Evolutionary conservation across 2,113 vertebrate genomes (phyloP).

Genomic region (Mastomys natalensis): DNA sequence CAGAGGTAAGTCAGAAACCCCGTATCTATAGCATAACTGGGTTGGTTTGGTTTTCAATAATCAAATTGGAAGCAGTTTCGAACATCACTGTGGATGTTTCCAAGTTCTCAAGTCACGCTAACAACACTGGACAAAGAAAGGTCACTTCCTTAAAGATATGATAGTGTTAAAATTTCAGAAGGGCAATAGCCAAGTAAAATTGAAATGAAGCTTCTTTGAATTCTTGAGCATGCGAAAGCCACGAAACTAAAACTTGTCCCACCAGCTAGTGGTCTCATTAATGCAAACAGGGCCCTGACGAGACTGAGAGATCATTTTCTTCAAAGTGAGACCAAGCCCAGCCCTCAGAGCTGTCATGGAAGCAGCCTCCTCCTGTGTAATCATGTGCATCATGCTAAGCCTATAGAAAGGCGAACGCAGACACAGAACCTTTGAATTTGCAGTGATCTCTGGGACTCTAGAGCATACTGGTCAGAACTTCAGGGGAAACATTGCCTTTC

Average conservation of each 20-base stretch:
- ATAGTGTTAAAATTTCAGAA: constrained; percentile 32
- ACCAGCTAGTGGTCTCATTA: constrained; percentile 38
- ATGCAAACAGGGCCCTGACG: rapidly evolving
- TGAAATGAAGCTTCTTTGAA: constrained; percentile 54
- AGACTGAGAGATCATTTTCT: neutral
- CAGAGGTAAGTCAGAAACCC: neutral
- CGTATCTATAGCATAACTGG: neutral
- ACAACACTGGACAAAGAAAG: neutral
- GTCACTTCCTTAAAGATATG: neutral
- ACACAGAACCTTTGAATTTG: constrained; percentile 63
- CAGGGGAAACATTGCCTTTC: constrained; percentile 31
- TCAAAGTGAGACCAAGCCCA: neutral
- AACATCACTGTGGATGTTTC: neutral
- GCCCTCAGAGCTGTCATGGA: neutral
- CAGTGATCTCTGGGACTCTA: constrained; percentile 65
- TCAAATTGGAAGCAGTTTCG: constrained; percentile 1
- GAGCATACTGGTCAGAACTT: constrained; percentile 18
- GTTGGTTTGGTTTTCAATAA: neutral
- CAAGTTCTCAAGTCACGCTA: neutral
- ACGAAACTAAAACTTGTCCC: constrained; percentile 56
- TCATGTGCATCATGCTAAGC: constrained; percentile 64
- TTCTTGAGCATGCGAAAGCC: constrained; percentile 16
- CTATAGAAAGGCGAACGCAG: constrained; percentile 8
- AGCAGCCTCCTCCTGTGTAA: constrained; percentile 45
- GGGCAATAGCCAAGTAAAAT: constrained; percentile 29